phyloP scores from a whole-genome alignment of 2,888 invertebrate genomes.

The Epistrophella euchroma region DNA sequence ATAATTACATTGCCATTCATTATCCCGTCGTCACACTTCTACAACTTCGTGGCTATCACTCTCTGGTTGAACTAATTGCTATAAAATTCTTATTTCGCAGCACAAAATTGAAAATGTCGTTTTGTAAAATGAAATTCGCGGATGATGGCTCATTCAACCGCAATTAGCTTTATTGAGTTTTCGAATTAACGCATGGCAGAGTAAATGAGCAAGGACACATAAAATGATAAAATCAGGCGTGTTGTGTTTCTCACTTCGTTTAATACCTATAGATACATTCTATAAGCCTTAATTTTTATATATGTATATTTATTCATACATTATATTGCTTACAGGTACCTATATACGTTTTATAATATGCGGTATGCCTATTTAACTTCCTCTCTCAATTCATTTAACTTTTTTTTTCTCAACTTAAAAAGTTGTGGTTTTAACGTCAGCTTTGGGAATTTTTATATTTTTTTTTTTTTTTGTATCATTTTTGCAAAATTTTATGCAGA shows the following conservation, averaged over 20 bases:
- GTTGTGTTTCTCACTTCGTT: slow-evolving; percentile 2
- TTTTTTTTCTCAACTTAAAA: not conserved
- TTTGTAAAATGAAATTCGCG: slow-evolving; percentile 53
- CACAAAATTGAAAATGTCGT: slow-evolving; percentile 59
- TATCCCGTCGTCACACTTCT: not conserved
- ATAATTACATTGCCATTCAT: not conserved
- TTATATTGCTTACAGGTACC: not conserved
- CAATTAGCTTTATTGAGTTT: slow-evolving; percentile 69
- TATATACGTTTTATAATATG: too few species aligned
- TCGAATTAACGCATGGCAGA: slow-evolving; percentile 54
- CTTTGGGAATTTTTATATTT: slow-evolving; percentile 5
- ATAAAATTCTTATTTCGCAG: slow-evolving; percentile 39
- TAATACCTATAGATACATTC: not conserved
- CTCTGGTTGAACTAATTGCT: slow-evolving; percentile 50
- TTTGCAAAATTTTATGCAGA: slow-evolving; percentile 37
- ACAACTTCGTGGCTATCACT: slow-evolving; percentile 3
- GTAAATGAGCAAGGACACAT: slow-evolving; percentile 21
- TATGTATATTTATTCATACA: not conserved
- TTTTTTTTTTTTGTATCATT: slow-evolving; percentile 1
- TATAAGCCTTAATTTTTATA: slow-evolving; percentile 13
- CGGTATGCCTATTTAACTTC: not conserved
- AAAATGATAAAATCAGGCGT: slow-evolving; percentile 25
- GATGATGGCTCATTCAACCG: slow-evolving; percentile 63
- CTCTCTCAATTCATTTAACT: not conserved
- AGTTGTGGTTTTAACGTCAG: slow-evolving; percentile 13